Evolutionary conservation across 2,797 vertebrate genomes (phyloP), one percentile per base, ranked within the genome.

Genomic region (Chiroxiphia lanceolata): DNA sequence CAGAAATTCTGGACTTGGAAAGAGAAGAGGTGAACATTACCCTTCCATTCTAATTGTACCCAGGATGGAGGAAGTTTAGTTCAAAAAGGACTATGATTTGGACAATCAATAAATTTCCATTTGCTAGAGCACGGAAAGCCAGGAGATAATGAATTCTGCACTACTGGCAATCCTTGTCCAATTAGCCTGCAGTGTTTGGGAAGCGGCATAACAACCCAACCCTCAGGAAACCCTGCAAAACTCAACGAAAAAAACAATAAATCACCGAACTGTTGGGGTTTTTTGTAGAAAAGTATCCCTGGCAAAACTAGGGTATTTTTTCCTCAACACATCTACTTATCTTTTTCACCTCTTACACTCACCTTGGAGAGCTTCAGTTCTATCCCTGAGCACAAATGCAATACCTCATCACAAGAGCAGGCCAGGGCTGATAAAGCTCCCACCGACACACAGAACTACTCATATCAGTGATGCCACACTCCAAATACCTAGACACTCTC

Each of bases 111-210:
- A 22, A 4, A 45, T 64, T 89, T 93, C 36, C 59, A 54, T 54
- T 75, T 84, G 7, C 34, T n/a, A 23, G 11, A 33, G 10, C 3
- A 12, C 34, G 14, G 77, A 88, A 81, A 83, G 13, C 44, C 54
- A 61, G 0, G 0, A 87, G 33, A 23, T 74, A 65, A 83, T 29
- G 31, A 90, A 68, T 76, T 70, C 17, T 65, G 36, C 44, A 22
- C 13, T 59, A 64, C 27, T 34, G 60, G 38, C 31, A 89, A 82
- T 76, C 33, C 21, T 29, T 21, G 23, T 20, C 60, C 51, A 70
- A 53, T 36, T 23, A 70, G 33, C 23, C 36, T 0, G 0, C 19
- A 4, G 0, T 2, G 13, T 68, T 7, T 33, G 16, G 36, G 48
- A 86, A 67, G 47, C 0, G 0, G n/a, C 10, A 53, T 4, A 57